These are phyloP conservation scores for Drosophila sucinea DNA, from an alignment of 1,140 invertebrate genomes.

Conservation along the genomic window DNA sequence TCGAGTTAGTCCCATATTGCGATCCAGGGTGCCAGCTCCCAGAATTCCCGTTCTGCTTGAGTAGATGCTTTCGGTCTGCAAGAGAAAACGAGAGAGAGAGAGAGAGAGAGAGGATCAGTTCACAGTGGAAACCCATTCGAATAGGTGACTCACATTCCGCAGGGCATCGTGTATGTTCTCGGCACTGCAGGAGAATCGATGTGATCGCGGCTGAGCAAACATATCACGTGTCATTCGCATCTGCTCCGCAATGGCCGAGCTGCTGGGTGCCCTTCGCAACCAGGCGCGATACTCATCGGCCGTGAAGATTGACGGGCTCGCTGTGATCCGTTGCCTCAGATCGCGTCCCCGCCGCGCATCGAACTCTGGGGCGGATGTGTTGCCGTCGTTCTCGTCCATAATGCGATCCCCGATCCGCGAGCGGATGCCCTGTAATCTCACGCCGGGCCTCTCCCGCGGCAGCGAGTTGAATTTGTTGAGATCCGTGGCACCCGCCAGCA, in stretches of 20 bases:
- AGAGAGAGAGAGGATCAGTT: not conserved
- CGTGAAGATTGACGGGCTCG: slow-evolving; percentile 88
- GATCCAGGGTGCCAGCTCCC: slow-evolving; percentile 84
- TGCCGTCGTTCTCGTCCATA: slow-evolving; percentile 92
- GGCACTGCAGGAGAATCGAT: slow-evolving; percentile 93
- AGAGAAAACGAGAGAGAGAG: not conserved
- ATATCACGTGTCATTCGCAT: slow-evolving; percentile 89
- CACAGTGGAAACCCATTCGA: too few relatives aligned
- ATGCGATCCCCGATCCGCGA: slow-evolving; percentile 82
- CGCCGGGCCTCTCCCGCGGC: slow-evolving; percentile 88
- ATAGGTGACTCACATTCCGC: slow-evolving; percentile 86
- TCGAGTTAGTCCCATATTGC: slow-evolving; percentile 83
- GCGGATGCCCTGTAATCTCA: slow-evolving; percentile 73
- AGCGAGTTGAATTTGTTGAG: slow-evolving; percentile 88
- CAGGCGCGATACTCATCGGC: slow-evolving; percentile 95
- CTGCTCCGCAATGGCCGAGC: slow-evolving; percentile 95
- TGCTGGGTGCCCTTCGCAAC: slow-evolving; percentile 94
- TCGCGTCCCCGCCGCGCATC: slow-evolving; percentile 86
- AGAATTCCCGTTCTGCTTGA: slow-evolving; percentile 84
- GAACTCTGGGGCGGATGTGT: slow-evolving; percentile 91
- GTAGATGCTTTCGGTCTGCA: slow-evolving; percentile 86
- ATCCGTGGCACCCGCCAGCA: slow-evolving; percentile 70
- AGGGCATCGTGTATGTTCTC: slow-evolving; percentile 94
- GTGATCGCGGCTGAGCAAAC: slow-evolving; percentile 86
- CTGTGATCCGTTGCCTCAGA: slow-evolving; percentile 72